Conservation (phyloP, 2,888 invertebrate species). For the Urechis unicinctus region DNA sequence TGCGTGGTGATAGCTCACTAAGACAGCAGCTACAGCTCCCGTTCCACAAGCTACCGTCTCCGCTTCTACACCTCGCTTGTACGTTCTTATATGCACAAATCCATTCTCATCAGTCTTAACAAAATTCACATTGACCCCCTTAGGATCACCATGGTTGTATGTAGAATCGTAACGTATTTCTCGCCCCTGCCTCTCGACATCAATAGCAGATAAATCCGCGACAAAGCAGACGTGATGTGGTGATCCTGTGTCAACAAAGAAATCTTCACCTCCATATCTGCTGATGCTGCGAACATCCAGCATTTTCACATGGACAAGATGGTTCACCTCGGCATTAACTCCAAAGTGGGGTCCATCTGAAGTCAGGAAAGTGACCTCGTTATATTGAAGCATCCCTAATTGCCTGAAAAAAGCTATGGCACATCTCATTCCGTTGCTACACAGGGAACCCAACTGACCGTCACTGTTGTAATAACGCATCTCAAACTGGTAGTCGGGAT, state of each 20-base stretch:
- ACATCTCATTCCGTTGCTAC: constrained; percentile 28
- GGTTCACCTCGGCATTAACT: background rate
- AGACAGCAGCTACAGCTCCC: constrained; percentile 22
- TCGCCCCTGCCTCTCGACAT: constrained; percentile 17
- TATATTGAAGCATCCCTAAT: constrained; percentile 9
- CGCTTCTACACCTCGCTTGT: constrained; percentile 25
- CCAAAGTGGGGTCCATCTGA: constrained; percentile 2
- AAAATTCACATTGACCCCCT: constrained; percentile 24
- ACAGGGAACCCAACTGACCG: constrained; percentile 20
- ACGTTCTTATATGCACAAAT: constrained; percentile 19
- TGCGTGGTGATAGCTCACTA: constrained; percentile 6
- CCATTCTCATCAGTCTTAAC: constrained; percentile 4
- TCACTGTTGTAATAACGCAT: constrained; percentile 22
- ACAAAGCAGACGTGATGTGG: constrained; percentile 26
- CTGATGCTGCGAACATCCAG: background rate
- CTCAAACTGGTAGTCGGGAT: constrained; percentile 9
- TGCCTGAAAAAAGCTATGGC: constrained; percentile 19
- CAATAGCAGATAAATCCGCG: constrained; percentile 5
- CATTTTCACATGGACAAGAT: constrained; percentile 1
- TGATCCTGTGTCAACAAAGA: constrained; percentile 24
- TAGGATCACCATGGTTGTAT: constrained; percentile 2
- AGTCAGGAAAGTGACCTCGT: constrained; percentile 1
- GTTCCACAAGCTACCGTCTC: constrained; percentile 31
- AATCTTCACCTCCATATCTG: constrained; percentile 6
- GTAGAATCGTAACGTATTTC: constrained; percentile 11